Evolutionary conservation across 2,113 vertebrate species (phyloP).

Genomic region (Nerophis lumbriciformis): DNA sequence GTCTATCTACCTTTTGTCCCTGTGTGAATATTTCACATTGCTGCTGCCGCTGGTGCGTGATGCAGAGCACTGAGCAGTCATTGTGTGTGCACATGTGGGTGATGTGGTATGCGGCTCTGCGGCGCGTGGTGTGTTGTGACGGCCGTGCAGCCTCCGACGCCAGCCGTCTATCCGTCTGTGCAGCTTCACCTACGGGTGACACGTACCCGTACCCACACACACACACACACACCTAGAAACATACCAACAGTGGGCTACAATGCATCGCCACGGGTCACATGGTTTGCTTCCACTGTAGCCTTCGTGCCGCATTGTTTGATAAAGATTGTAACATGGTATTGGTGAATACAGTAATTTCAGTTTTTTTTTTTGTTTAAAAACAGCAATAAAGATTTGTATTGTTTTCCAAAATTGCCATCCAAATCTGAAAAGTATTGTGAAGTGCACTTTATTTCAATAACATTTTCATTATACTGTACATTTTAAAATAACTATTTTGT

Average conservation of each 20-base stretch:
- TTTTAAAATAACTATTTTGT: too few relatives aligned
- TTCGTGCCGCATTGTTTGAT: background rate
- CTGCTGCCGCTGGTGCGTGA: constrained; percentile 75
- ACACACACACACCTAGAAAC: background rate
- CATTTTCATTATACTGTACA: too few relatives aligned
- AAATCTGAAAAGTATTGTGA: too few relatives aligned
- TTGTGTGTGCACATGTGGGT: constrained; percentile 70
- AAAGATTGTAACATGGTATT: background rate
- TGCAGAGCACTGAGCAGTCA: constrained; percentile 69
- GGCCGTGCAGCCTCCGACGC: constrained; percentile 74
- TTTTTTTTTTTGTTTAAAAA: too few relatives aligned
- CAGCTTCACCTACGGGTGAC: constrained; percentile 65
- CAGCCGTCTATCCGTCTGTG: constrained; percentile 63
- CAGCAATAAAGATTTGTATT: too few relatives aligned
- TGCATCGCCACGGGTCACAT: background rate
- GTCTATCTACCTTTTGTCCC: constrained; percentile 62
- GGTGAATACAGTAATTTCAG: background rate
- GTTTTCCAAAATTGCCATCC: too few relatives aligned
- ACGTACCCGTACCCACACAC: constrained; percentile 4
- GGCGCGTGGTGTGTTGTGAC: constrained; percentile 70
- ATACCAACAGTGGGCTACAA: background rate
- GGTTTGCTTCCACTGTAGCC: background rate
- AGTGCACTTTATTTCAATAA: too few relatives aligned
- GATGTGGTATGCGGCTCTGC: constrained; percentile 66
- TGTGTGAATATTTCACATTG: constrained; percentile 75